Evolutionary conservation across 2,888 invertebrate species (phyloP), one percentile per base, ranked within the genome.

Genomic region (Leptinotarsa haldemani): DNA sequence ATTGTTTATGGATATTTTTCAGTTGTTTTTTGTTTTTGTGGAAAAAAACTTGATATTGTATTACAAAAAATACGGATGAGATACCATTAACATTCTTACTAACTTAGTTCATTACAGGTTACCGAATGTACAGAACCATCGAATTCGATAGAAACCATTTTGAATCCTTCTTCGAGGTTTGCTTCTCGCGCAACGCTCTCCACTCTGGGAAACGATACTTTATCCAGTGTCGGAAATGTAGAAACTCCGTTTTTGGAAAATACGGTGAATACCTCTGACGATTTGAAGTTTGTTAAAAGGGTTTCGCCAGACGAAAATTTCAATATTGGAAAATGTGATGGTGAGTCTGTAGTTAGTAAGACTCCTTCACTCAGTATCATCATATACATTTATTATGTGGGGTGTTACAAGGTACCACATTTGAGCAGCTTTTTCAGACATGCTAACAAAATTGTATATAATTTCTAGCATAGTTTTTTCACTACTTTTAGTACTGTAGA

Each of bases 121-220:
- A 80, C 80, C 4, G 81, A 81, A 74, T 77, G 80, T 40, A 80
- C 80, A 1, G 81, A 81, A 70, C 77, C 81, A 16, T 56, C 74
- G 15, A 71, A 75, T 48, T 78, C 76, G 0, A 61, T 61, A 16
- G 61, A 61, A 61, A 61, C 61, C 20, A 61, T 61, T 40, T 61
- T 61, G 61, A 61, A 40, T 15, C n/a, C 61, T 61, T 61, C 61
- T 5, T 30, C 61, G 16, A 46, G 18, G 3, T 65, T 58, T 30
- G 40, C 48, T 18, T 69, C 56, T 65, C 58, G 52, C 2, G 22
- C 56, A 4, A 69, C 73, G 1, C 22, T 56, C 1, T 61, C 69
- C 3, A 69, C 56, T 56, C 13, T 56, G 3, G 56, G 56, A 13
- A 56, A 56, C 4, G 56, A 56, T 56, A 56, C 65, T 40, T 58